Base-by-base conservation (phyloP, 2,113 vertebrate species). In the Dolichallabes microphthalmus region DNA sequence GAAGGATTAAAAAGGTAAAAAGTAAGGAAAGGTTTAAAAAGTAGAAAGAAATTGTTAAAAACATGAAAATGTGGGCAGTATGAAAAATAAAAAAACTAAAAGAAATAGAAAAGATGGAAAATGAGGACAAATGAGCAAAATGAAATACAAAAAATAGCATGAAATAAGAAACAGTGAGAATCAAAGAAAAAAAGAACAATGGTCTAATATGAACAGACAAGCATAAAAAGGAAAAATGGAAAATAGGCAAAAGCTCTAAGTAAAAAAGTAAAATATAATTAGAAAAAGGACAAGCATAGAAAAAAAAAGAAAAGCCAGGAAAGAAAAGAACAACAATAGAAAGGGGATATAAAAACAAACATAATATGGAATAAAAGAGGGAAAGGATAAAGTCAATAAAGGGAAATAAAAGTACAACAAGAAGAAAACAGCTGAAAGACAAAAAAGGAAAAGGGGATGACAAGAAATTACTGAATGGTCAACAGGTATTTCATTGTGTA, bases 401-500 rank as follows among this genome's bases (percentile, higher is more conserved):
- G 5, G 2, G 55, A 76, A 15, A 11, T 25, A 27, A 22, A 74
- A 74, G 20, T 73, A 3, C 9, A 74, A 53, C 22, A 53, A 52
- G 50, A 45, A 50, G 32, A 57, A 77, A 77, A 30, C 15, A 32
- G 1, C 19, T 35, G 35, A 78, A 58, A 13, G 35, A 53, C 52
- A 75, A 6, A 25, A n/a, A 13, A 52, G 12, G 25, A 52, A 53
- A 74, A 50, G 10, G 30, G 14, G 19, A 58, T 35, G 55, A 20
- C 11, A 78, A 78, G 52, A 35, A 60, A 78, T 78, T 35, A 27
- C 55, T 78, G 55, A 58, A 35, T 55, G 3, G 30, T 78, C 55
- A 60, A 30, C 58, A 78, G 55, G 58, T 32, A 78, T 78, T 78
- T 78, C n/a, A 35, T 30, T 58, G 53, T 78, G 76, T 35, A 78